Evolutionary conservation across 1,140 invertebrate genomes (phyloP), one percentile per base, ranked within the genome.

Genomic region (Drosophila gunungcola): DNA sequence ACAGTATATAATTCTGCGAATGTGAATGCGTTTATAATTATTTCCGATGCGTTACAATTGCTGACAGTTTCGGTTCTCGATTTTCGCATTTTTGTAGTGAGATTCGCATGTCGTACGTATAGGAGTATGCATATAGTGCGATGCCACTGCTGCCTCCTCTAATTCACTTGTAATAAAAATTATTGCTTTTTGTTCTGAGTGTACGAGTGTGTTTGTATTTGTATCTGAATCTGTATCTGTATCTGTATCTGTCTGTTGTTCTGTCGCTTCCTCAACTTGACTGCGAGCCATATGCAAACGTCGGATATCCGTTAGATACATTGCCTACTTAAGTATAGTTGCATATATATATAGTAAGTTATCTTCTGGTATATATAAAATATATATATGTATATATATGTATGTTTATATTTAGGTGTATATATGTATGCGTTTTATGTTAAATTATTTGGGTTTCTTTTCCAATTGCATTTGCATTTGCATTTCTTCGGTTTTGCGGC

Each of bases 271-370:
- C 74, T 88, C 57, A 88, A 86, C 70, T 78, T 79, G 73, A 61
- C 84, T 86, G 78, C 82, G 82, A 86, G 82, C 82, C 82, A 75
- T 85, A 75, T 77, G 83, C 83, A 86, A 86, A 86, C 83, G 72
- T 58, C 81, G 61, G 62, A 76, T 88, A 88, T 88, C 74, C 53
- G 65, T 88, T 77, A 76, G 79, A 73, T 86, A 86, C 65, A 82
- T 82, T 86, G 79, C 83, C 83, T 86, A 86, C 83, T 86, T 86
- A 86, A 69, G 67, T 79, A 88, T 73, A 82, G 83, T 82, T 88
- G 79, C 74, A 86, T 88, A 82, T 78, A 82, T 78, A 81, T 80
- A 67, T 76, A 58, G 64, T 73, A 69, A 55, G 51, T 68, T 79
- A 60, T 62, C 53, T 78, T 67, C 77, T 60, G 58, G 76, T 79